Conservation (phyloP, 1,140 invertebrate species). For the Eulimnadia texana region DNA sequence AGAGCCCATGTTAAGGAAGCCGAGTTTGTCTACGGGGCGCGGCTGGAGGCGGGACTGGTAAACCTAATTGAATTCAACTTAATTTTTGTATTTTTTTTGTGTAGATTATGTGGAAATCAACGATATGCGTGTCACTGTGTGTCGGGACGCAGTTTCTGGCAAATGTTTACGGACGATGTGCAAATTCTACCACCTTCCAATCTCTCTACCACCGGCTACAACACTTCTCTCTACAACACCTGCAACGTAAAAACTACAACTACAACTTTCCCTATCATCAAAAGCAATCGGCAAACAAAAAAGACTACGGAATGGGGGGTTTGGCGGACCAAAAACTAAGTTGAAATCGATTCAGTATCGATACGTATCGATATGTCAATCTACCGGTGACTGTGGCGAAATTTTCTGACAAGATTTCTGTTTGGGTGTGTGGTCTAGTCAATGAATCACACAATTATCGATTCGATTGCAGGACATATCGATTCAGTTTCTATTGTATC, state of each 20-base stretch:
- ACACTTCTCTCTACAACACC: background rate
- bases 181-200: constrained; percentile 88
- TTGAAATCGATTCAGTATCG: no score
- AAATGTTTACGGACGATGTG: constrained; percentile 73
- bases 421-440: background rate
- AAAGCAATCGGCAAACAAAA: no score
- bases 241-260: background rate
- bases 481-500: background rate
- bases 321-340: background rate
- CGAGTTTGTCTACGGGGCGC: no score
- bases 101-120: constrained; percentile 86
- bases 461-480: background rate
- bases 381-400: no score
- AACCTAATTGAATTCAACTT: no score
- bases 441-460: background rate
- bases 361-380: no score
- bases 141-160: constrained; percentile 81
- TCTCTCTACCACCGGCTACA: constrained; percentile 25
- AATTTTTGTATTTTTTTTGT: constrained; percentile 7
- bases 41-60: no score
- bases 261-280: background rate
- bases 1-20: no score
- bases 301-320: background rate
- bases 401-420: background rate
- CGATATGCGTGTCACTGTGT: constrained; percentile 83